Percentiles rank a stretch among this genome's conserved stretches.
Conservation (phyloP, 2,797 vertebrate species). For the Peromyscus nudipes region DNA sequence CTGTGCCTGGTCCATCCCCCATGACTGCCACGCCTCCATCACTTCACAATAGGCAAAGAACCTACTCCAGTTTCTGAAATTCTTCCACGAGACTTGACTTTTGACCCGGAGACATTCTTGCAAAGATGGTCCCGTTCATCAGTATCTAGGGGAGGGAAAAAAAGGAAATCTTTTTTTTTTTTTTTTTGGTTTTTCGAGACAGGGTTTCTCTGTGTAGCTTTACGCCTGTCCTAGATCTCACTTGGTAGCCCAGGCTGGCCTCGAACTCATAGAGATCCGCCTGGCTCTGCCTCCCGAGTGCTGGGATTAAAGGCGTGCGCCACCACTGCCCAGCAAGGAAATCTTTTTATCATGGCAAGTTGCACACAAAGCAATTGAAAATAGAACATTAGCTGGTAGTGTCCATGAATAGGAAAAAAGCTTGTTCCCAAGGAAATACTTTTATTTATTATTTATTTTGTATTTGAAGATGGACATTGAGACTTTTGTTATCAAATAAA, state of each 20-base stretch:
- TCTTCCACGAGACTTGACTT: slow-evolving; percentile 91
- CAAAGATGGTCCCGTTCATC: slow-evolving; percentile 90
- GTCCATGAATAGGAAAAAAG: neutral
- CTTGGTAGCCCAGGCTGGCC: too few species aligned
- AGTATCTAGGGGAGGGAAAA: slow-evolving; percentile 85
- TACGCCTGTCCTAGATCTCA: too few species aligned
- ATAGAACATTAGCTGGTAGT: neutral
- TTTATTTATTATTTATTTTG: neutral
- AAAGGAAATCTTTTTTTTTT: too few species aligned
- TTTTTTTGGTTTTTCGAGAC: too few species aligned
- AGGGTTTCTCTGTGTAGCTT: too few species aligned
- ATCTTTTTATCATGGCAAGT: neutral
- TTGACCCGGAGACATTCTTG: slow-evolving; percentile 91
- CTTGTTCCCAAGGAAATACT: neutral
- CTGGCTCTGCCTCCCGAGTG: too few species aligned
- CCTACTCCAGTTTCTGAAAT: slow-evolving; percentile 91
- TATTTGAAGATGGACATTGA: slow-evolving; percentile 18
- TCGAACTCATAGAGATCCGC: too few species aligned
- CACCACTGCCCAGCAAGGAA: too few species aligned
- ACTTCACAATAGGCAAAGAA: slow-evolving; percentile 66
- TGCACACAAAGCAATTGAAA: neutral
- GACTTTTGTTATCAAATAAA: neutral
- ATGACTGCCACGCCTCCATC: neutral
- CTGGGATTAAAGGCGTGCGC: too few species aligned
- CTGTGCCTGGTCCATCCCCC: neutral